Evolutionary conservation across 2,797 vertebrate genomes (phyloP).

Genomic region (Gastrophryne carolinensis): DNA sequence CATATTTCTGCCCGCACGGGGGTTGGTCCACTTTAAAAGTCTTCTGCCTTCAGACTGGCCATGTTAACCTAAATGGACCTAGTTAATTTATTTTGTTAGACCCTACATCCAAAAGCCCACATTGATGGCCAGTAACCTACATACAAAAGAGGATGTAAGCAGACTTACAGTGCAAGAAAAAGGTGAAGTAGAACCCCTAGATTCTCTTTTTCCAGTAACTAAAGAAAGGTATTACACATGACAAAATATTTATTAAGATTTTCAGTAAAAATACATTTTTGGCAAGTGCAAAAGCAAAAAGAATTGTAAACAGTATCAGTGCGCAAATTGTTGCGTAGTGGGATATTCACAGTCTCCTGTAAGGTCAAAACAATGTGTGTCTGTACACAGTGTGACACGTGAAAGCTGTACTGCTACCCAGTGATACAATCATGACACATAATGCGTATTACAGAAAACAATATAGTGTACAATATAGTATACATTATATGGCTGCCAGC

Average conservation of each 20-base stretch:
- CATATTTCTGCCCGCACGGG: too few relatives aligned
- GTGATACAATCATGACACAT: background rate
- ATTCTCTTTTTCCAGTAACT: too few relatives aligned
- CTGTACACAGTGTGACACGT: background rate
- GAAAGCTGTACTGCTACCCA: background rate
- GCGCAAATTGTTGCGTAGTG: background rate
- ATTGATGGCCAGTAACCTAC: too few relatives aligned
- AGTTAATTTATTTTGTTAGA: too few relatives aligned
- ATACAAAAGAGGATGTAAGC: too few relatives aligned
- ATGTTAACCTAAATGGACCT: too few relatives aligned
- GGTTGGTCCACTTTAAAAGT: too few relatives aligned
- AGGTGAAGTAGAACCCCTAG: too few relatives aligned
- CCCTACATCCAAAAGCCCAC: too few relatives aligned
- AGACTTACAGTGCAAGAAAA: too few relatives aligned
- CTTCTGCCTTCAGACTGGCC: too few relatives aligned
- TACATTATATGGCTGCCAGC: background rate
- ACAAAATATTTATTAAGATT: conserved; percentile 29
- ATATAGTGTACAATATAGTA: background rate
- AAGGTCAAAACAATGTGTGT: background rate
- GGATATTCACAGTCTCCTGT: background rate
- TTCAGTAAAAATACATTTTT: conserved; percentile 18
- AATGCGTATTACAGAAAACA: too few relatives aligned
- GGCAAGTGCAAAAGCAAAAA: conserved; percentile 4
- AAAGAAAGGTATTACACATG: background rate
- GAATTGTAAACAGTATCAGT: background rate